Evolutionary conservation across 64 coral and sea anemone genomes (phyloP).

Genomic region (Acropora tenuis): DNA sequence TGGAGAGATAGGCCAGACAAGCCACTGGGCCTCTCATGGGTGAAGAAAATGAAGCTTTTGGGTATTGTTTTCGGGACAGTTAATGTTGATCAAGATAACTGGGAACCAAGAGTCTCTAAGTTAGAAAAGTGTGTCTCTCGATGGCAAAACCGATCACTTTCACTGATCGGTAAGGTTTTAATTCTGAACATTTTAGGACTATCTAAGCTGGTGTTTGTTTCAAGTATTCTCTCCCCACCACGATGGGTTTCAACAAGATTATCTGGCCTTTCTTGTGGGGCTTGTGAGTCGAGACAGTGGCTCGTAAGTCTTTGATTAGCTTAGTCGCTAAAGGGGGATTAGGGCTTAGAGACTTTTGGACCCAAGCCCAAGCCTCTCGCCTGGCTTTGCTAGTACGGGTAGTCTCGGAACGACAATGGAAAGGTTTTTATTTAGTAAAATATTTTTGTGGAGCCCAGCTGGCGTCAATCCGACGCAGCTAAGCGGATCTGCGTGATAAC

Average conservation of each 20-base stretch:
- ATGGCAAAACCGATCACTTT: not conserved
- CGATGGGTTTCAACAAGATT: not conserved
- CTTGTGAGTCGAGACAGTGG: not conserved
- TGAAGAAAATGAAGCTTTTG: not conserved
- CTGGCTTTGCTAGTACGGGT: not conserved
- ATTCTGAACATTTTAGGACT: not conserved
- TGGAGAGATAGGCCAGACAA: not conserved
- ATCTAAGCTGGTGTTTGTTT: not conserved
- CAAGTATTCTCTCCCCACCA: not conserved
- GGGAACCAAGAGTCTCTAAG: not conserved
- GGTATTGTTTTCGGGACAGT: not conserved
- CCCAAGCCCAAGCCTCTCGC: not conserved
- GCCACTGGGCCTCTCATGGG: not conserved
- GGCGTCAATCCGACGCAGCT: not conserved
- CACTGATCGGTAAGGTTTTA: not conserved
- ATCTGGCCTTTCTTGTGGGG: constrained; percentile 21
- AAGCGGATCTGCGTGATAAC: not conserved
- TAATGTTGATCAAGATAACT: not conserved
- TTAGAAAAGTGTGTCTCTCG: not conserved
- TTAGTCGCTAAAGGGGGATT: not conserved
- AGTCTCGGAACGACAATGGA: not conserved
- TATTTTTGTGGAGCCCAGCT: not conserved
- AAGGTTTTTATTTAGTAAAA: not conserved
- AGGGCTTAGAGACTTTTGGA: not conserved
- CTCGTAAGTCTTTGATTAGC: not conserved